Evolutionary conservation across 2,888 invertebrate genomes (phyloP).

Genomic region (Parthenolecanium corni): DNA sequence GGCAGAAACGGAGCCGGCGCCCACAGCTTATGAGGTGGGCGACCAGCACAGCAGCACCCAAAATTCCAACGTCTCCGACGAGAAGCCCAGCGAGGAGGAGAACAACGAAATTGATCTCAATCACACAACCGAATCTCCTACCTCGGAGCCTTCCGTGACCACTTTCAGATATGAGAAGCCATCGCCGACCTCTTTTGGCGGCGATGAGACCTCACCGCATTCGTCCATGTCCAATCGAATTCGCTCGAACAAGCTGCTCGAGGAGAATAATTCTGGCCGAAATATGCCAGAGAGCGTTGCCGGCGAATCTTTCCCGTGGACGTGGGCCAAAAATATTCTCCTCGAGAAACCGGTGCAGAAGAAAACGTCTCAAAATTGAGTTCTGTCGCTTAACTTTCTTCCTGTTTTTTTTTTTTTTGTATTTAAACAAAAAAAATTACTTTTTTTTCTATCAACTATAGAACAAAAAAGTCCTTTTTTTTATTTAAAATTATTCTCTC

Average conservation of each 20-base stretch:
- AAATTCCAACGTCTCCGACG: neutral
- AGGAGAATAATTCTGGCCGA: constrained; percentile 23
- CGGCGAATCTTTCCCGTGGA: constrained; percentile 33
- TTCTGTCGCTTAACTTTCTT: constrained; percentile 19
- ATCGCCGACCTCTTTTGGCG: neutral
- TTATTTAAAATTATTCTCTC: neutral
- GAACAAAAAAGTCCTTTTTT: neutral
- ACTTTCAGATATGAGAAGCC: neutral
- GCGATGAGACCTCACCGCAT: neutral
- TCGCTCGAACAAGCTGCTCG: constrained; percentile 10
- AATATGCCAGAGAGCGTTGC: constrained; percentile 9
- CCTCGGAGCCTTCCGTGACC: constrained; percentile 12
- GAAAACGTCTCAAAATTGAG: constrained; percentile 32
- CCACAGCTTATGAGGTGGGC: constrained; percentile 1
- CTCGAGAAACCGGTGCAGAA: constrained; percentile 35
- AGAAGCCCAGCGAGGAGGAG: constrained; percentile 17
- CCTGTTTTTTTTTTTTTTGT: neutral
- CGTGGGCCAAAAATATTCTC: constrained; percentile 35
- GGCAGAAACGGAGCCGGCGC: constrained; percentile 21
- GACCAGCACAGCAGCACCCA: constrained; percentile 3
- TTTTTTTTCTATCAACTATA: neutral
- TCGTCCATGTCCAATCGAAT: constrained; percentile 6
- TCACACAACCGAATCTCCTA: constrained; percentile 22
- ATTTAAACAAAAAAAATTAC: neutral
- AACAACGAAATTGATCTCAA: constrained; percentile 28